Conservation (phyloP, 1,140 invertebrate genomes). For the Riptortus pedestris region DNA sequence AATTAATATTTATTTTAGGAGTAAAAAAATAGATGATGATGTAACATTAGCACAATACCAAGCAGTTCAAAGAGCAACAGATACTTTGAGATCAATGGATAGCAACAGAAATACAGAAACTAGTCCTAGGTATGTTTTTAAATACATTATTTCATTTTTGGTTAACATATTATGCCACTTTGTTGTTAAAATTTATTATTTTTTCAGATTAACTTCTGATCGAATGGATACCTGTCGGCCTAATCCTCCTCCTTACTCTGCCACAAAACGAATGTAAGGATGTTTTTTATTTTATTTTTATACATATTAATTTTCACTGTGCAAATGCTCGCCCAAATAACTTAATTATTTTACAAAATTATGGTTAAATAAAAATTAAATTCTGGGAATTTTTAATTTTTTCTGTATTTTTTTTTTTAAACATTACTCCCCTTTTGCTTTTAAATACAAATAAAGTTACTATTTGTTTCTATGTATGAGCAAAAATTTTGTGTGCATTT, state of each 20-base stretch:
- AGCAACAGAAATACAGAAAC: constrained; percentile 18
- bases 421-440: too few relatives aligned
- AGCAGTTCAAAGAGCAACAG: constrained; percentile 34
- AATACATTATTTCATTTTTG: too few relatives aligned
- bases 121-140: constrained; percentile 16
- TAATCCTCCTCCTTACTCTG: constrained; percentile 26
- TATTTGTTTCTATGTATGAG: too few relatives aligned
- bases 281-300: too few relatives aligned
- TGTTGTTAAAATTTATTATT: neutral
- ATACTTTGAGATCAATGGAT: constrained; percentile 33
- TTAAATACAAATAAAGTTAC: too few relatives aligned
- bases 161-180: neutral
- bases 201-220: constrained; percentile 15
- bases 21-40: constrained; percentile 25
- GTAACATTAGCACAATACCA: constrained; percentile 36
- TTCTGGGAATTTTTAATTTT: neutral
- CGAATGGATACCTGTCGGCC: constrained; percentile 17
- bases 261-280: constrained; percentile 25
- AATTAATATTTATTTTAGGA: too few relatives aligned
- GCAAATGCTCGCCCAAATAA: neutral
- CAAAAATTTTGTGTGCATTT: too few relatives aligned
- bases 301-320: too few relatives aligned
- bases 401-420: neutral
- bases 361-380: neutral
- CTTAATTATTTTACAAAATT: neutral